Conservation (phyloP, 2,888 invertebrate genomes). For the Cremastinae sp. region DNA sequence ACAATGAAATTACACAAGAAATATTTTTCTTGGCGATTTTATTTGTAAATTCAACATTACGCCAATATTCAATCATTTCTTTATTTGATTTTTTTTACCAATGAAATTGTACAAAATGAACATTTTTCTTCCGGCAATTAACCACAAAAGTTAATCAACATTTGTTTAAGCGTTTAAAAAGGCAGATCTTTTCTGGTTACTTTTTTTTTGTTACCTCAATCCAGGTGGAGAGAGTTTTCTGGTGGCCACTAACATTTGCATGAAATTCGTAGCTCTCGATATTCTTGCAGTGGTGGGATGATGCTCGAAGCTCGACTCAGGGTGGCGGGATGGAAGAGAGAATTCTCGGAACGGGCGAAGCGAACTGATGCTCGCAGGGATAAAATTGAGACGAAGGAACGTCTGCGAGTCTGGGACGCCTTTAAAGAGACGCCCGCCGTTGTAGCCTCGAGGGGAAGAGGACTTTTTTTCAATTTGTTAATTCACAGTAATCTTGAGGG, state of each 20-base stretch:
- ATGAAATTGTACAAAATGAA: too few relatives aligned
- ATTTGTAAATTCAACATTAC: background rate
- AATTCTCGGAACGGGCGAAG: conserved; percentile 9
- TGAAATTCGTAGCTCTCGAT: conserved; percentile 74
- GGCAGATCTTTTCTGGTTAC: conserved; percentile 8
- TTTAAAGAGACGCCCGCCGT: conserved; percentile 65
- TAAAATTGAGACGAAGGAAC: conserved; percentile 53
- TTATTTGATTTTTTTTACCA: too few relatives aligned
- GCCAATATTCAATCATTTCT: too few relatives aligned
- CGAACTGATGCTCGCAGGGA: conserved; percentile 11
- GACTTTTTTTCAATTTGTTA: conserved; percentile 78
- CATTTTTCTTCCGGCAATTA: too few relatives aligned
- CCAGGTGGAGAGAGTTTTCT: conserved; percentile 46
- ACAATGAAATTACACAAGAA: too few relatives aligned
- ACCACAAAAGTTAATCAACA: background rate
- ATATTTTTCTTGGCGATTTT: too few relatives aligned
- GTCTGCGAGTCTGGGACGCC: conserved; percentile 41
- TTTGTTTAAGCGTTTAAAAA: background rate
- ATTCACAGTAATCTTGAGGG: conserved; percentile 77
- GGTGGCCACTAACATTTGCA: conserved; percentile 74
- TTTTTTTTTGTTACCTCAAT: conserved; percentile 58
- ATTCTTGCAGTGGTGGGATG: conserved; percentile 68
- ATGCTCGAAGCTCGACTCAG: conserved; percentile 19
- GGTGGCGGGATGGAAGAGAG: conserved; percentile 36
- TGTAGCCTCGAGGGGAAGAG: conserved; percentile 62